phyloP scores from a whole-genome alignment of 1,140 invertebrate genomes.

The Diorhabda carinulata region DNA sequence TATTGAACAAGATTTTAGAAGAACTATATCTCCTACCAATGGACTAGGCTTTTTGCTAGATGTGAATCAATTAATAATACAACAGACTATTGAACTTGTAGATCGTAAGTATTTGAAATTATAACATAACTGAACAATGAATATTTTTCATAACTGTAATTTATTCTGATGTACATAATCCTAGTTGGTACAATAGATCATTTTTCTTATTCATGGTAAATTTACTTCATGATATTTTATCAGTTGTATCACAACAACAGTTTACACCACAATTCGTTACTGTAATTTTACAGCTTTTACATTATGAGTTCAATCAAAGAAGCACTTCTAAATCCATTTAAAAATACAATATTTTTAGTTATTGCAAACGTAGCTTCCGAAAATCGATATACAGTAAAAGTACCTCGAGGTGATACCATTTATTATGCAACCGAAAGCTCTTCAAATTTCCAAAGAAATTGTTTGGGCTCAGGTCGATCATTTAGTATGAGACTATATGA shows the following conservation, averaged over 20 bases:
- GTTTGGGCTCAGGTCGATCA: conserved; percentile 56
- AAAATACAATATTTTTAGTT: conserved; percentile 29
- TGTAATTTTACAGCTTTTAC: too few relatives aligned
- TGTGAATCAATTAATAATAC: conserved; percentile 52
- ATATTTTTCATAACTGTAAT: too few relatives aligned
- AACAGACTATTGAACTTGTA: conserved; percentile 56
- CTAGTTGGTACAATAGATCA: too few relatives aligned
- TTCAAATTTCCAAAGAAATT: conserved; percentile 51
- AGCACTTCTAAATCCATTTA: too few relatives aligned
- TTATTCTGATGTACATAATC: too few relatives aligned
- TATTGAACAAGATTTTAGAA: conserved; percentile 50
- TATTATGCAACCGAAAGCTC: conserved; percentile 61
- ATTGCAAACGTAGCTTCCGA: conserved; percentile 52
- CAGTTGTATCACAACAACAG: too few relatives aligned
- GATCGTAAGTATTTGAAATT: conserved; percentile 49
- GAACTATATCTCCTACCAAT: conserved; percentile 52
- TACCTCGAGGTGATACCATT: conserved; percentile 58
- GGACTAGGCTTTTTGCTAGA: conserved; percentile 58
- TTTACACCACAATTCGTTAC: too few relatives aligned
- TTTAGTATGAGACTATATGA: conserved; percentile 61
- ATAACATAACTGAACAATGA: too few relatives aligned
- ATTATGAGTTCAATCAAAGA: too few relatives aligned
- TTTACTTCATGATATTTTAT: too few relatives aligned
- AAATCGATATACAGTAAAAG: conserved; percentile 60
- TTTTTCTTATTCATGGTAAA: too few relatives aligned